Conservation (phyloP, 2,888 invertebrate genomes). For the Sarcophaga rosellei region DNA sequence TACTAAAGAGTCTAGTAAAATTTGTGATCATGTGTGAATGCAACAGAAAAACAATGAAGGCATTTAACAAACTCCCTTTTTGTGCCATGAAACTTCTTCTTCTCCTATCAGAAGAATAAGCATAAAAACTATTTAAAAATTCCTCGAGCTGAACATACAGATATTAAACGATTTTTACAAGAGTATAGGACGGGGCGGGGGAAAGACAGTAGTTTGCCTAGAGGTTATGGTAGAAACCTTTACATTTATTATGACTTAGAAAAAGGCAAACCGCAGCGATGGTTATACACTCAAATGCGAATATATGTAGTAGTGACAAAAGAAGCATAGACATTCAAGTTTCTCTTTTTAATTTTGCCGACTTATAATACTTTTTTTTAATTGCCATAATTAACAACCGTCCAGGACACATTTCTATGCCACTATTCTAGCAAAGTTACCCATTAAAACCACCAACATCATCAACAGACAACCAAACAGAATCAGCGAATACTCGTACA, state of each 20-base stretch:
- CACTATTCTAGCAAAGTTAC: not conserved
- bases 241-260: conserved; percentile 18
- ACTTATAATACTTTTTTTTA: conserved; percentile 55
- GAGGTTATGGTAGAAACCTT: not conserved
- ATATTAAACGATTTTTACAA: too few relatives aligned
- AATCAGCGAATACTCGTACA: conserved; percentile 34
- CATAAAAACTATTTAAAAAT: not conserved
- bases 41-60: not conserved
- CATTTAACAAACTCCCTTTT: not conserved
- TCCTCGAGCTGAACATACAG: not conserved
- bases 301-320: not conserved
- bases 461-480: conserved; percentile 20
- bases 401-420: conserved; percentile 54
- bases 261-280: not conserved
- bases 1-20: not conserved
- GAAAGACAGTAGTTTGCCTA: not conserved
- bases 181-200: not conserved
- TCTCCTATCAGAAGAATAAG: not conserved
- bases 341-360: conserved; percentile 61
- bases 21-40: not conserved
- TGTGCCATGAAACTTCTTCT: not conserved
- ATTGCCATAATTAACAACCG: conserved; percentile 67
- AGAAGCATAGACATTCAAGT: conserved; percentile 21
- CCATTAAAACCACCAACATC: conserved; percentile 5
- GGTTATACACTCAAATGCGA: not conserved